Evolutionary conservation across 2,113 vertebrate genomes (phyloP).

Genomic region (Silurus glanis): DNA sequence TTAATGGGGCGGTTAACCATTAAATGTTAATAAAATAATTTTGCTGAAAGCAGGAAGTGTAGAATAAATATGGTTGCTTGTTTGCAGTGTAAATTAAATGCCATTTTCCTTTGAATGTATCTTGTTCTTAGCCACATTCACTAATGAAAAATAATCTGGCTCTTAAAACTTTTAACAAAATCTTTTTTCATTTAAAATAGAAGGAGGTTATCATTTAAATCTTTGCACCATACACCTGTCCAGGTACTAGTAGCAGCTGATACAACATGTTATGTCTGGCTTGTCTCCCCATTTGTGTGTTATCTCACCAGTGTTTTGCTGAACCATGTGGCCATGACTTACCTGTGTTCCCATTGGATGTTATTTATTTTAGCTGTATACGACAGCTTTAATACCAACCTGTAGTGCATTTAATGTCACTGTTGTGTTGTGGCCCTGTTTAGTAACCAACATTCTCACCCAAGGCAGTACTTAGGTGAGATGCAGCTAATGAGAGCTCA

Average conservation of each 20-base stretch:
- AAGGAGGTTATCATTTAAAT: conserved; percentile 5
- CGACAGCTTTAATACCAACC: background rate
- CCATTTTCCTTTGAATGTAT: too few relatives aligned
- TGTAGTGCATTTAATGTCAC: background rate
- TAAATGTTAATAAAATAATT: background rate
- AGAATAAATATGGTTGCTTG: background rate
- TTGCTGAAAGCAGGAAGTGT: background rate
- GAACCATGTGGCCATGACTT: background rate
- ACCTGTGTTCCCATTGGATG: background rate
- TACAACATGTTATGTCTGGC: background rate
- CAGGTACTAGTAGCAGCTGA: background rate
- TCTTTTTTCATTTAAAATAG: background rate
- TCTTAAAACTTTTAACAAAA: too few relatives aligned
- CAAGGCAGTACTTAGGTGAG: background rate
- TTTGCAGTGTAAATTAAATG: background rate
- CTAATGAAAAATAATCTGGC: background rate
- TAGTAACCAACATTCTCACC: background rate
- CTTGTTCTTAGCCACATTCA: background rate
- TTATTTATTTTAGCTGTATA: background rate
- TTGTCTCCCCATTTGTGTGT: background rate
- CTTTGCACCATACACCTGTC: background rate
- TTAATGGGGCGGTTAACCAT: background rate
- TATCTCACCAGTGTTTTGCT: too few relatives aligned
- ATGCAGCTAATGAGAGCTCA: background rate
- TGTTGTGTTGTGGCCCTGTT: background rate